Evolutionary conservation across 2,797 vertebrate genomes (phyloP), one percentile per base, ranked within the genome.

Genomic region (Sebastes diaconus): DNA sequence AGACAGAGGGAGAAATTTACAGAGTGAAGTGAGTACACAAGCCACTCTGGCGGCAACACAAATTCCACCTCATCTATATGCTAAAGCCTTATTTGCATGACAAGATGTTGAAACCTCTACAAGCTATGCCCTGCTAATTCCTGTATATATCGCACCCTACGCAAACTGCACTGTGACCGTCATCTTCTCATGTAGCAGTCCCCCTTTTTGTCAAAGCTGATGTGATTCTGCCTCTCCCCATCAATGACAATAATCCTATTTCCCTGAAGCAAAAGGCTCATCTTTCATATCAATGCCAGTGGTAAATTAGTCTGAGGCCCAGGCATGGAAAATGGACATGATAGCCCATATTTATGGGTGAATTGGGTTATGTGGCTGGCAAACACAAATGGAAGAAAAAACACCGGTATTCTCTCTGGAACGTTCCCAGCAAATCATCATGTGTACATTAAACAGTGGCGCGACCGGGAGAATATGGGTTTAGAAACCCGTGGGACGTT

Each of bases 261-360:
- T 93, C 85, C 84, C 81, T 68, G 73, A 89, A 79, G 91, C 88
- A 88, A 89, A 93, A 84, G 81, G 77, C 84, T 88, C 88, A 85
- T 93, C 85, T 93, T 93, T 92, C 88, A 90, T 77, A 82, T 88
- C 90, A 84, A 29, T 88, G 90, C 81, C 79, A 80, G 72, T 83
- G 73, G 87, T 91, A 84, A 91, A 93, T 93, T 86, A 92, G 84
- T 84, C 84, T 79, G 81, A 74, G 86, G 83, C 76, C 80, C 86
- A 89, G 89, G 57, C 91, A 86, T 83, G 79, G 91, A 91, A 93
- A 94, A 93, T 90, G 85, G 91, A 92, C 91, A 85, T 73, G 85
- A 90, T 88, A 80, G 90, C 85, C 89, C 89, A 91, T 92, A 92
- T 93, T 94, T 92, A 92, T 84, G 85, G 73, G 55, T 80, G 82